Evolutionary conservation across 2,797 vertebrate species (phyloP).

Genomic region (Argya squamiceps): DNA sequence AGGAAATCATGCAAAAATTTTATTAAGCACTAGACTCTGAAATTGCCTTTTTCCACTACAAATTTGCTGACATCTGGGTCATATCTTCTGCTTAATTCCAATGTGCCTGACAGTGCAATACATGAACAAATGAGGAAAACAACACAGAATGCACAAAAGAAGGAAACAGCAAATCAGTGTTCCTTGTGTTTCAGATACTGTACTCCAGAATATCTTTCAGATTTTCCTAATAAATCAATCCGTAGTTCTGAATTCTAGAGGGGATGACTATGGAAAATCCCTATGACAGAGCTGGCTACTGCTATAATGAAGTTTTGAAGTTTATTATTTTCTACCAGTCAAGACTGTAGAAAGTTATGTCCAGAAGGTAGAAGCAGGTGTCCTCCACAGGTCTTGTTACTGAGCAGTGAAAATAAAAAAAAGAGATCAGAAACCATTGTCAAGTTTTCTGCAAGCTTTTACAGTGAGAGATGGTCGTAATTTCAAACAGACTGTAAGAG

Average conservation of each 20-base stretch:
- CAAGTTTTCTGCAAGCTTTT: neutral
- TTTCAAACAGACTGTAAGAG: conserved; percentile 13
- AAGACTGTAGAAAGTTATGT: neutral
- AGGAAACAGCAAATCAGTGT: neutral
- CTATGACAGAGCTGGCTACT: neutral
- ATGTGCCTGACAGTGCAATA: conserved; percentile 9
- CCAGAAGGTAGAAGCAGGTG: neutral
- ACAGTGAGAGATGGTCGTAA: neutral
- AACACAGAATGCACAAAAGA: neutral
- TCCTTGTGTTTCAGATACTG: neutral
- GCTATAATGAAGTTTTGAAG: neutral
- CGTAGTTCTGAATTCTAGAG: neutral
- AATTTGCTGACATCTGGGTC: conserved; percentile 59
- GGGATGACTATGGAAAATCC: neutral
- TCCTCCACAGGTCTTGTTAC: neutral
- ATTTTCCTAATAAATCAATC: neutral
- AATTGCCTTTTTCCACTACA: conserved; percentile 65
- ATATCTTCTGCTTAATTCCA: conserved; percentile 48
- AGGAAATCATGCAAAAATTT: conserved; percentile 60
- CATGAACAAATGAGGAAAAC: neutral
- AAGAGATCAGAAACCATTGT: neutral
- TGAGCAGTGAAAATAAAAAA: neutral
- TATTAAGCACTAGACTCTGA: conserved; percentile 57
- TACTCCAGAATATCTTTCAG: neutral
- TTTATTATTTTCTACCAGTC: neutral